Conservation (phyloP, 2,797 vertebrate genomes). For the Pseudomugil tenellus region DNA sequence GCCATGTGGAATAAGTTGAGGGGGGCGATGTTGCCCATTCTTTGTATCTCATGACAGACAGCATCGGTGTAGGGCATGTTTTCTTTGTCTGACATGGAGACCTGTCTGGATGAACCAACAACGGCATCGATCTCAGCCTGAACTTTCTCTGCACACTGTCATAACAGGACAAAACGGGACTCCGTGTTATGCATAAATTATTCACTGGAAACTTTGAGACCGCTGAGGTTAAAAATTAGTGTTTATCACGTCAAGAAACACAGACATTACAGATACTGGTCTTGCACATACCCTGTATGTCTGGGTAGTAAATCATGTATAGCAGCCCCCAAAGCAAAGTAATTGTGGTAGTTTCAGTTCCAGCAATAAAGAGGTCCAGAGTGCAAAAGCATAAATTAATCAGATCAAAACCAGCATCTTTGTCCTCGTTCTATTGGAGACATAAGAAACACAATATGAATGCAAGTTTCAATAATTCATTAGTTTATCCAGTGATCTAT, state of each 20-base stretch:
- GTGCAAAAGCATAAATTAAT: slow-evolving; percentile 74
- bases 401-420: slow-evolving; percentile 73
- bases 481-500: too few relatives aligned
- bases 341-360: slow-evolving; percentile 77
- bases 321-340: slow-evolving; percentile 87
- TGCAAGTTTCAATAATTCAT: neutral
- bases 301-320: slow-evolving; percentile 83
- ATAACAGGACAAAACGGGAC: slow-evolving; percentile 13
- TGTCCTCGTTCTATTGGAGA: slow-evolving; percentile 46
- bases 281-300: slow-evolving; percentile 80
- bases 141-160: slow-evolving; percentile 61
- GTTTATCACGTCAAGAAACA: neutral
- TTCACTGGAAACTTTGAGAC: neutral
- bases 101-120: slow-evolving; percentile 62
- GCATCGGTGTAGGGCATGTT: slow-evolving; percentile 74
- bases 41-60: slow-evolving; percentile 81
- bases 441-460: neutral
- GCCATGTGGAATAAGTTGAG: slow-evolving; percentile 59
- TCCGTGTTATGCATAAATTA: neutral
- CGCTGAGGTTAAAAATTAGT: neutral
- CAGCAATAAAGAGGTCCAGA: slow-evolving; percentile 80
- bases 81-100: slow-evolving; percentile 63
- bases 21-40: slow-evolving; percentile 80
- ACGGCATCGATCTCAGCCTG: slow-evolving; percentile 75
- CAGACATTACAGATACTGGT: neutral